Percentiles rank a stretch among this genome's conserved stretches.
Evolutionary conservation across 1,140 invertebrate species (phyloP).

Genomic region (Heliconius melpomene): DNA sequence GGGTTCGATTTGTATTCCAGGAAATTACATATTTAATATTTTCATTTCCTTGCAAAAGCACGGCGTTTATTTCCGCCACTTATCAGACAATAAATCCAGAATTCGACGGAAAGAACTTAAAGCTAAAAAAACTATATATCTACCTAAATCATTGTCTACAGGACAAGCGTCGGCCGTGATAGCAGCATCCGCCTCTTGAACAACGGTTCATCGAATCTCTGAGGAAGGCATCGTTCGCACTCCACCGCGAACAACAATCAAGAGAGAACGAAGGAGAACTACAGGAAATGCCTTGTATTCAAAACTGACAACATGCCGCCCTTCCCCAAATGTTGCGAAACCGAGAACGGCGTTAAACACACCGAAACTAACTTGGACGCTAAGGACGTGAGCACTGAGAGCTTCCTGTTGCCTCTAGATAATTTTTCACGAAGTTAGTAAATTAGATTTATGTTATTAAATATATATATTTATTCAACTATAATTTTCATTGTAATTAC

Average conservation of each 20-base stretch:
- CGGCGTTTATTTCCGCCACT: no score
- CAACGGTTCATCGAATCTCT: slow-evolving; percentile 71
- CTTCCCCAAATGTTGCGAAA: slow-evolving; percentile 70
- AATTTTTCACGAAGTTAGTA: slow-evolving; percentile 34
- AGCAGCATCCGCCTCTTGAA: slow-evolving; percentile 71
- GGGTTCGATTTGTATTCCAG: no score
- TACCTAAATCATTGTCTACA: no score
- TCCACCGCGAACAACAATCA: slow-evolving; percentile 60
- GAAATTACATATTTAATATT: no score
- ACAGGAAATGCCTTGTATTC: slow-evolving; percentile 57
- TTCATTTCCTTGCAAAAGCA: no score
- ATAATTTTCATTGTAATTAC: background rate
- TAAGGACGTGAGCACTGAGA: slow-evolving; percentile 62
- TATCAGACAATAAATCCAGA: no score
- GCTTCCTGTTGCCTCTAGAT: slow-evolving; percentile 57
- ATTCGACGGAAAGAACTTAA: no score
- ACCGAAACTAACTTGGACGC: slow-evolving; percentile 50
- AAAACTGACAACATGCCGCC: slow-evolving; percentile 56
- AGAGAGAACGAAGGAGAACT: slow-evolving; percentile 61
- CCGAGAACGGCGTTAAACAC: slow-evolving; percentile 57
- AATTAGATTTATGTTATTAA: background rate
- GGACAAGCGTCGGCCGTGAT: slow-evolving; percentile 65
- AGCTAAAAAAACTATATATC: no score
- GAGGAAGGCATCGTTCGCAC: slow-evolving; percentile 56
- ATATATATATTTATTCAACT: background rate